These are phyloP conservation scores for Priocnemis perturbator DNA, from an alignment of 2,888 invertebrate genomes.

Conservation along the genomic window DNA sequence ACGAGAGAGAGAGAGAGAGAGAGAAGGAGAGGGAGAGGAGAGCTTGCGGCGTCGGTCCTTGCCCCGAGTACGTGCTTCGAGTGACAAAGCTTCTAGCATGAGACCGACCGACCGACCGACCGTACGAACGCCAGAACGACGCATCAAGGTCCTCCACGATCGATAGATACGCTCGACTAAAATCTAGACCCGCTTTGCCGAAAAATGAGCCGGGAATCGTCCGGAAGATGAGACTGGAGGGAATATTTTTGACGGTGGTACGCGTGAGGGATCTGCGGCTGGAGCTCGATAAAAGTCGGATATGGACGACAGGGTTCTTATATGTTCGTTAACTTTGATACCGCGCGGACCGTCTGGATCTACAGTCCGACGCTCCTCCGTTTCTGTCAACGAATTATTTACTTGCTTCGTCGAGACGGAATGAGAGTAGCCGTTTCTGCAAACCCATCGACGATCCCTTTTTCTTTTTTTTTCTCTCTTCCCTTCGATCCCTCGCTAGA, in stretches of 20 bases:
- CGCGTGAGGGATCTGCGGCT: too few relatives aligned
- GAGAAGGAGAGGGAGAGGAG: slow-evolving; percentile 57
- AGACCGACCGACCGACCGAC: slow-evolving; percentile 14
- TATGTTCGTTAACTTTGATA: too few relatives aligned
- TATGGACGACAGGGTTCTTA: too few relatives aligned
- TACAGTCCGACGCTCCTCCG: too few relatives aligned
- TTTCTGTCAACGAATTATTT: too few relatives aligned
- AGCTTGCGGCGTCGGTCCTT: slow-evolving; percentile 75
- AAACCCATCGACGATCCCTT: slow-evolving; percentile 4
- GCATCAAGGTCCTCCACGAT: slow-evolving; percentile 74
- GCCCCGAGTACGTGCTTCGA: slow-evolving; percentile 74
- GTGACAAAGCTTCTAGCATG: slow-evolving; percentile 71
- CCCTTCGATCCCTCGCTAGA: not conserved
- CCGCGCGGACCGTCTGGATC: too few relatives aligned
- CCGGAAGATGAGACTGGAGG: too few relatives aligned
- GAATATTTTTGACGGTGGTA: too few relatives aligned
- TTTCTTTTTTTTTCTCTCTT: not conserved
- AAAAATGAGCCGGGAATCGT: too few relatives aligned
- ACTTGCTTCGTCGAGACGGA: too few relatives aligned
- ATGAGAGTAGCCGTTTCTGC: too few relatives aligned
- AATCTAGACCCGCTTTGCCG: slow-evolving; percentile 36
- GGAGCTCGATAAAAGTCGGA: too few relatives aligned
- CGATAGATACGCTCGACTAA: slow-evolving; percentile 67
- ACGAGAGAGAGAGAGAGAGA: slow-evolving; percentile 31
- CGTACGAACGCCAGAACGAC: slow-evolving; percentile 47